phyloP scores from a whole-genome alignment of 2,888 invertebrate genomes.

The Dioctria rufipes region DNA sequence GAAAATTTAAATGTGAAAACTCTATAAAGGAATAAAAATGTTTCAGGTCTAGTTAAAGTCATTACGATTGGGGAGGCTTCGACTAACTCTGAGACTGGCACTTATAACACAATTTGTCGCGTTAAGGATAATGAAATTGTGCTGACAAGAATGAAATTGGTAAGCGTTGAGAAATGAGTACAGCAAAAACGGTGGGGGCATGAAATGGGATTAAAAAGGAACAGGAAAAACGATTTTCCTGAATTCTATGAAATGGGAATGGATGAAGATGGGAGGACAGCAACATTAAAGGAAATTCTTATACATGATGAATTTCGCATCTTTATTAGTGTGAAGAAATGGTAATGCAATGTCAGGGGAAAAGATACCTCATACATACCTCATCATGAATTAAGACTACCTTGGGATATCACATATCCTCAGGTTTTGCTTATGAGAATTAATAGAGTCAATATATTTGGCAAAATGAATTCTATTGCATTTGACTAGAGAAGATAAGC shows the following conservation, averaged over 20 bases:
- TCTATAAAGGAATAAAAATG: background rate
- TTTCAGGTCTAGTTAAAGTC: background rate
- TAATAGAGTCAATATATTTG: no score
- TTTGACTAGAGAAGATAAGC: no score
- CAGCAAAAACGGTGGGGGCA: background rate
- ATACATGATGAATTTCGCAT: no score
- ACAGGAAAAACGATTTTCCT: background rate
- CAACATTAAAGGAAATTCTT: background rate
- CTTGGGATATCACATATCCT: no score
- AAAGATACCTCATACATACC: no score
- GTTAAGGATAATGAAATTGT: conserved; percentile 17
- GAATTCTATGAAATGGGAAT: background rate
- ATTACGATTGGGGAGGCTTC: background rate
- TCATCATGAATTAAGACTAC: no score
- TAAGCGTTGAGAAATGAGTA: background rate
- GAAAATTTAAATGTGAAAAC: background rate
- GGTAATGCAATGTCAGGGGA: no score
- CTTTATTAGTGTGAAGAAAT: no score
- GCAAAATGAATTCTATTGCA: no score
- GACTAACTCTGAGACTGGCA: background rate
- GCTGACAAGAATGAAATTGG: background rate
- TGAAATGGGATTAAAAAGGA: background rate
- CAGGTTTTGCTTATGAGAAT: no score
- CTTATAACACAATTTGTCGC: conserved; percentile 6
- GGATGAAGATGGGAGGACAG: background rate